Evolutionary conservation across 2,797 vertebrate species (phyloP), one percentile per base, ranked within the genome.

Genomic region (Danio albolineatus): DNA sequence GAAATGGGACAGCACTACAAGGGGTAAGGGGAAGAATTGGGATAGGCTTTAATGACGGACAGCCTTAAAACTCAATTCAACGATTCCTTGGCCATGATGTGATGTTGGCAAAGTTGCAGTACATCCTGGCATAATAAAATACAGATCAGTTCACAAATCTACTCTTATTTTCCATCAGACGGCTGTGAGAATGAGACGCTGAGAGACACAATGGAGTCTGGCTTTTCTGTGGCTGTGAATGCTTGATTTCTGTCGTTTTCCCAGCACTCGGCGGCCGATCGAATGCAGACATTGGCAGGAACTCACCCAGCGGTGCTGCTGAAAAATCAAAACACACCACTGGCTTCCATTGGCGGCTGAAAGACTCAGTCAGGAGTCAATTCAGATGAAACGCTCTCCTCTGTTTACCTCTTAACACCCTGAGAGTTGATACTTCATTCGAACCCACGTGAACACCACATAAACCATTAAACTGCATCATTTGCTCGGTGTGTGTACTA

Each of bases 301-400:
- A n/a, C 14, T 36, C 56, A 17, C 56, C 54, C 41, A 60, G 54
- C 54, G 6, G 71, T 38, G 43, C 71, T 17, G 54, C 16, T 60
- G 19, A 60, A 48, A 73, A 59, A 28, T 73, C 70, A 73, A 73
- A 48, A 48, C 43, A 48, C 43, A 46, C 71, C 54, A 8, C 56
- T 13, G 71, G 56, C 43, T 17, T 73, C 43, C 17, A 60, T 38
- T 60, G 19, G 43, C 36, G 56, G 10, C 21, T 60, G 56, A 60
- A 38, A 48, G 43, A 8, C 19, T 72, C 53, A 44, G 53, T 56
- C 39, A 57, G 70, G 39, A 43, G 38, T 44, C 38, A 72, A 72
- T 72, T 44, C 19, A 13, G 9, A 64, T 43, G 10, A 28, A 76
- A 65, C 28, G 6, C 28, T 48, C 12, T 64, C 38, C 17, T 51